Evolutionary conservation across 2,797 vertebrate genomes (phyloP).

Genomic region (Schizothorax lantsangensis): DNA sequence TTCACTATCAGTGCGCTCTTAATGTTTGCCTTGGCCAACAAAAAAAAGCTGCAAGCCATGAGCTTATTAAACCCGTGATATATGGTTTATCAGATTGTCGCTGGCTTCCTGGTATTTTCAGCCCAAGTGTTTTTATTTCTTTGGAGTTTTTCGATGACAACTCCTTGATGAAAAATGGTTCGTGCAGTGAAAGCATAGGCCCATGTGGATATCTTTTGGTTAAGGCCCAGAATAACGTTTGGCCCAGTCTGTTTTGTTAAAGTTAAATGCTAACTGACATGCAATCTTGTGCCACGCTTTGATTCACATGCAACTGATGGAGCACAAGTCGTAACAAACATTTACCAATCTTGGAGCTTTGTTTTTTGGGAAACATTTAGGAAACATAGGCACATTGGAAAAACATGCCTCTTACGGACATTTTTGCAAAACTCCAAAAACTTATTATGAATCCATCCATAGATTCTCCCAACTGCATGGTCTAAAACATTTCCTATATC

Average conservation of each 20-base stretch:
- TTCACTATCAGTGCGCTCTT: conserved; percentile 77
- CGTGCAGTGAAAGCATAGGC: conserved; percentile 61
- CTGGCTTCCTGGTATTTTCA: conserved; percentile 79
- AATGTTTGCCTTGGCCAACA: conserved; percentile 80
- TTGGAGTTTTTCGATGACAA: conserved; percentile 33
- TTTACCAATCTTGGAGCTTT: conserved; percentile 11
- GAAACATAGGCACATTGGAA: background rate
- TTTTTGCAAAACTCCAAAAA: background rate
- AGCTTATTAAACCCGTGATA: conserved; percentile 79
- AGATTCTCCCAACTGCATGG: background rate
- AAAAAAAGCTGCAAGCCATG: conserved; percentile 69
- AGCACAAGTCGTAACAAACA: conserved; percentile 57
- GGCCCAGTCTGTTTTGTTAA: conserved; percentile 62
- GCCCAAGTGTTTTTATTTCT: conserved; percentile 58
- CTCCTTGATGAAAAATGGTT: conserved; percentile 21
- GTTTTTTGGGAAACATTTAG: background rate
- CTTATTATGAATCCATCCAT: background rate
- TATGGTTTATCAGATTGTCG: conserved; percentile 75
- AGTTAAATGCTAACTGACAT: conserved; percentile 55
- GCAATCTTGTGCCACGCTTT: conserved; percentile 51
- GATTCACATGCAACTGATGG: conserved; percentile 52
- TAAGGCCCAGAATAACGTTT: background rate
- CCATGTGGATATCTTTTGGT: conserved; percentile 70
- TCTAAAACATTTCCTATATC: background rate
- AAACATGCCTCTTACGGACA: background rate